phyloP scores from a whole-genome alignment of 2,113 vertebrate genomes.

The Diadophis punctatus region DNA sequence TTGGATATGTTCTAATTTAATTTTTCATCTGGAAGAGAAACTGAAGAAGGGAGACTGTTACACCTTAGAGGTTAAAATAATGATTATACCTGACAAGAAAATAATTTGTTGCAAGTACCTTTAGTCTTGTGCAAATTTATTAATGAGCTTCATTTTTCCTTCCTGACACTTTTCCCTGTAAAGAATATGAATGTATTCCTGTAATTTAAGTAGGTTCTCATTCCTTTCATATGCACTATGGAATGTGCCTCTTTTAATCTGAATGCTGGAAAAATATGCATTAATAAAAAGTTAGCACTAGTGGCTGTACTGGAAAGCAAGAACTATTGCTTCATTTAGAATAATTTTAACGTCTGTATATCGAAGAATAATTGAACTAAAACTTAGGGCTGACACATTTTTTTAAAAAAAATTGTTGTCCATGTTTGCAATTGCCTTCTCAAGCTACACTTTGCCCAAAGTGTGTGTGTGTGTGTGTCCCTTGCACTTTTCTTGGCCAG shows the following conservation, averaged over 20 bases:
- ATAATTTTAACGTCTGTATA: not conserved
- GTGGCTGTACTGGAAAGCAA: not conserved
- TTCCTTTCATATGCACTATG: not conserved
- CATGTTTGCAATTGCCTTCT: not conserved
- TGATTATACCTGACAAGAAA: conserved; percentile 19
- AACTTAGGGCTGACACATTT: not conserved
- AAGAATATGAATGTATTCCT: not conserved
- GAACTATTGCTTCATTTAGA: not conserved
- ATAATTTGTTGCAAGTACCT: conserved; percentile 1
- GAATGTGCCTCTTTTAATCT: not conserved
- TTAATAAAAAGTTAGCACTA: not conserved
- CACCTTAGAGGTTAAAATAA: conserved; percentile 2
- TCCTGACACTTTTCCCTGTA: not conserved
- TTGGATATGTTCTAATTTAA: not conserved
- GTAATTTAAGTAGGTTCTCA: not conserved
- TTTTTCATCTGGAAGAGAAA: not conserved
- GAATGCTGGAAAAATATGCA: not conserved
- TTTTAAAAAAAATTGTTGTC: not conserved
- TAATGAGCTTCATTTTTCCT: conserved; percentile 15
- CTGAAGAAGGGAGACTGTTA: not conserved
- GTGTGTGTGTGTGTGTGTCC: not conserved
- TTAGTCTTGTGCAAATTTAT: conserved; percentile 19
- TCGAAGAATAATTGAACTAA: not conserved
- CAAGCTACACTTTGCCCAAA: not conserved
- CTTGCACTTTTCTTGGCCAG: not conserved